Conservation (phyloP, 2,797 vertebrate genomes). For the Myripristis murdjan region DNA sequence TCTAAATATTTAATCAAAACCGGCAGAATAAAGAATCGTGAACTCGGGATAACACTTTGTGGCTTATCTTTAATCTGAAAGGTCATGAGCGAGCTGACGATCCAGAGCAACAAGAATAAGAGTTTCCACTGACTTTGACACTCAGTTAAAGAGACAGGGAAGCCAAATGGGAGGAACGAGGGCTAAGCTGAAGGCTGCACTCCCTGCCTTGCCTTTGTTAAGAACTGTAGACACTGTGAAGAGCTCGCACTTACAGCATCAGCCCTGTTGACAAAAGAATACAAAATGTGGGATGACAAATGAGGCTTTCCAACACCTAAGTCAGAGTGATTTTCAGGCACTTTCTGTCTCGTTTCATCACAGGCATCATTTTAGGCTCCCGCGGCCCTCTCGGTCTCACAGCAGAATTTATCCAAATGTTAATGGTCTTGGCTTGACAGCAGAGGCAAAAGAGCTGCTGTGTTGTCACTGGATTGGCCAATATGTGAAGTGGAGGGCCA, state of each 20-base stretch:
- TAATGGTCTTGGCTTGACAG: slow-evolving; percentile 57
- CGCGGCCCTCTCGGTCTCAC: slow-evolving; percentile 38
- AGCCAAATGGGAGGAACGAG: slow-evolving; percentile 39
- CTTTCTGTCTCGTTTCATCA: slow-evolving; percentile 69
- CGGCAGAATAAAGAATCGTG: slow-evolving; percentile 9
- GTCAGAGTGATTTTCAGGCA: slow-evolving; percentile 59
- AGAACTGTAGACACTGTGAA: slow-evolving; percentile 39
- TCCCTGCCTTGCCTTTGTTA: slow-evolving; percentile 56
- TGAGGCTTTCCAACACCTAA: slow-evolving; percentile 61
- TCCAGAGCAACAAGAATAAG: slow-evolving; percentile 57
- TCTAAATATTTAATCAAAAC: slow-evolving; percentile 71
- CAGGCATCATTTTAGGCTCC: slow-evolving; percentile 46
- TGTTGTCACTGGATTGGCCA: slow-evolving; percentile 58
- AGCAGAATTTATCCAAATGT: slow-evolving; percentile 65
- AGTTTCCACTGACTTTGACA: slow-evolving; percentile 69
- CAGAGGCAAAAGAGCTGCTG: slow-evolving; percentile 29
- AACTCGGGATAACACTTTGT: slow-evolving; percentile 69
- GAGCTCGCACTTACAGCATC: slow-evolving; percentile 38
- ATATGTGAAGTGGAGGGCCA: slow-evolving; percentile 55
- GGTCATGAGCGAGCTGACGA: slow-evolving; percentile 71
- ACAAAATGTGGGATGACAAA: slow-evolving; percentile 72
- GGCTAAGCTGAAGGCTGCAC: slow-evolving; percentile 33
- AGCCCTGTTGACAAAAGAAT: slow-evolving; percentile 53
- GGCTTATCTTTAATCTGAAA: slow-evolving; percentile 77
- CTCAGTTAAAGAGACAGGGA: slow-evolving; percentile 68